Evolutionary conservation across 2,113 vertebrate species (phyloP), one percentile per base, ranked within the genome.

Genomic region (Gavialis gangeticus): DNA sequence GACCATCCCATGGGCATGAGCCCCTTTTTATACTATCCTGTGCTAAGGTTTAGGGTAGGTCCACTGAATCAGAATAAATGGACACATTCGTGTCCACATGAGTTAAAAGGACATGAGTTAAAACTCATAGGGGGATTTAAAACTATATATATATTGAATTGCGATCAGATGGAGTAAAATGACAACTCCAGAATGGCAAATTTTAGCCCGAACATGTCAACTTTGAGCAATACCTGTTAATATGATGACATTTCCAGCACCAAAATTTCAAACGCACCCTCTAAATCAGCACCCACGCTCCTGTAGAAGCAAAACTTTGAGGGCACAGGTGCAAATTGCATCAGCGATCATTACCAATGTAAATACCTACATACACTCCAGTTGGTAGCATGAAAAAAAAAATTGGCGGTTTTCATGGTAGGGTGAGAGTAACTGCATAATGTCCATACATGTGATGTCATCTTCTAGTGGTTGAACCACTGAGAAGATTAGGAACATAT

Each of bases 191-290:
- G 80, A 67, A 1, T 56, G 93, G 92, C 94, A 93, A 46, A 84
- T 82, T 93, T 92, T 85, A 96, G 91, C 91, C 84, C 0, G 24
- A 81, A 12, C 4, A 11, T 10, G 81, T 81, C 1, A 2, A 56
- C 34, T 14, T 10, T 1, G 4, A 77, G 75, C 84, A 58, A 59
- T 64, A 10, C 87, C 89, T 63, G 73, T 63, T 79, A 54, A 7
- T 46, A 94, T 82, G 75, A 1, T 4, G 13, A 56, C 54, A 77
- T 59, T 63, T 30, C 87, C 91, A 19, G 64, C 89, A 58, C 25
- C 89, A 93, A 46, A 84, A 94, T 96, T 96, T 5, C 78, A 64
- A 5, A n/a, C 83, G 27, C 57, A 79, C 46, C 85, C 88, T 79
- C 71, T 88, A 21, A 6, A 0, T 14, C 75, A 81, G 92, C 90